Evolutionary conservation across 2,888 invertebrate species (phyloP).

Genomic region (Orthosia incerta): DNA sequence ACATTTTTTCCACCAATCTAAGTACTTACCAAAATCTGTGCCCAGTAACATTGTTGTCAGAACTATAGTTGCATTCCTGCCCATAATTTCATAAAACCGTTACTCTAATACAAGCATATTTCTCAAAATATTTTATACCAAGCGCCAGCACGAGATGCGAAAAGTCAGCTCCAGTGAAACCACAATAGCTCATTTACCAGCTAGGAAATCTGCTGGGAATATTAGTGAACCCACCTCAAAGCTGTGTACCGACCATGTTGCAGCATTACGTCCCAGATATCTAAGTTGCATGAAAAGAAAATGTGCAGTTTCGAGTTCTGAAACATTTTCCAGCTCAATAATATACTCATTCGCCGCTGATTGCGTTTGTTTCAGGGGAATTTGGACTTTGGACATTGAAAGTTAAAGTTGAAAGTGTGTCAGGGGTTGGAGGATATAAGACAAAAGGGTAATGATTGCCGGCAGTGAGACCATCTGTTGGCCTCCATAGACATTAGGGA

Average conservation of each 20-base stretch:
- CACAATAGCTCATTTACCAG: slow-evolving; percentile 58
- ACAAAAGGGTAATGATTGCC: slow-evolving; percentile 85
- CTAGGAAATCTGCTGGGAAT: slow-evolving; percentile 46
- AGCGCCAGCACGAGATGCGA: slow-evolving; percentile 7
- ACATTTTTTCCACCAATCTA: background rate
- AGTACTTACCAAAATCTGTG: background rate
- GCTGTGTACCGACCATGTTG: slow-evolving; percentile 38
- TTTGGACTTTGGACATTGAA: slow-evolving; percentile 60
- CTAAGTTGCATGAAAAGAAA: slow-evolving; percentile 70
- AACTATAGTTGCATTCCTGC: too few relatives aligned
- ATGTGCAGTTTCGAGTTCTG: slow-evolving; percentile 81
- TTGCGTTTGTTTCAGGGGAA: slow-evolving; percentile 67
- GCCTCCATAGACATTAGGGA: slow-evolving; percentile 84
- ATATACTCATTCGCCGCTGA: slow-evolving; percentile 78
- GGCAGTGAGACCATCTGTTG: slow-evolving; percentile 86
- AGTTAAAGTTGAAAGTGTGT: slow-evolving; percentile 67
- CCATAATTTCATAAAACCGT: background rate
- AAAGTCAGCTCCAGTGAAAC: slow-evolving; percentile 46
- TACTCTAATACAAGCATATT: slow-evolving; percentile 13
- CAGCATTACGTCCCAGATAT: slow-evolving; percentile 57
- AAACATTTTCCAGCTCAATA: slow-evolving; percentile 84
- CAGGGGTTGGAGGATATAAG: slow-evolving; percentile 72
- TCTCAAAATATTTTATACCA: slow-evolving; percentile 39
- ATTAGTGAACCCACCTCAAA: slow-evolving; percentile 54
- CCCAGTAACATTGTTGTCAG: background rate